Evolutionary conservation across 2,888 invertebrate species (phyloP).

Genomic region (Enoplolaimus lenunculus): DNA sequence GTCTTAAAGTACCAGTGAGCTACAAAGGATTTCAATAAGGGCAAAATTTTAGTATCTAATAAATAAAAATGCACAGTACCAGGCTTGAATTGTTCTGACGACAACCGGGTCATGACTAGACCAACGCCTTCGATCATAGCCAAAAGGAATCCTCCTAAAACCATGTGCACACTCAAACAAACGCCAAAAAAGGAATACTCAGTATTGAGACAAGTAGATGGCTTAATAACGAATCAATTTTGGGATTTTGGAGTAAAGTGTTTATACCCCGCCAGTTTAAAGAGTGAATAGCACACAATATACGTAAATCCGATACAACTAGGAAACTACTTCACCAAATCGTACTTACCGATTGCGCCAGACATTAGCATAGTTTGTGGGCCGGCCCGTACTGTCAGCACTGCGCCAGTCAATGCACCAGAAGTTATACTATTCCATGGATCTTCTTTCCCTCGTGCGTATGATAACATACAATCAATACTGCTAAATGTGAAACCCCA

Average conservation of each 20-base stretch:
- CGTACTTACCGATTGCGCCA: conserved; percentile 63
- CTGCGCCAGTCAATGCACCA: conserved; percentile 87
- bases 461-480: conserved; percentile 83
- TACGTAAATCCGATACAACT: too few relatives aligned
- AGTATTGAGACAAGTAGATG: too few relatives aligned
- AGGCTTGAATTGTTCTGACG: conserved; percentile 82
- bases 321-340: too few relatives aligned
- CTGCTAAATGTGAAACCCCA: conserved; percentile 98
- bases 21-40: too few relatives aligned
- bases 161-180: not conserved
- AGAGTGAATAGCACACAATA: too few relatives aligned
- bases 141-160: conserved; percentile 61
- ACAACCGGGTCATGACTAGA: conserved; percentile 74
- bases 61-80: too few relatives aligned
- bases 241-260: too few relatives aligned
- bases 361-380: conserved; percentile 59
- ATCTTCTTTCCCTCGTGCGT: conserved; percentile 80
- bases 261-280: too few relatives aligned
- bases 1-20: too few relatives aligned
- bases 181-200: too few relatives aligned
- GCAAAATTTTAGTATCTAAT: too few relatives aligned
- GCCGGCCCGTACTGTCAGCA: conserved; percentile 75
- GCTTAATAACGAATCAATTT: too few relatives aligned
- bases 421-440: conserved; percentile 60
- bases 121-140: conserved; percentile 95